phyloP scores from a whole-genome alignment of 1,140 invertebrate genomes.

The Penaeus indicus region DNA sequence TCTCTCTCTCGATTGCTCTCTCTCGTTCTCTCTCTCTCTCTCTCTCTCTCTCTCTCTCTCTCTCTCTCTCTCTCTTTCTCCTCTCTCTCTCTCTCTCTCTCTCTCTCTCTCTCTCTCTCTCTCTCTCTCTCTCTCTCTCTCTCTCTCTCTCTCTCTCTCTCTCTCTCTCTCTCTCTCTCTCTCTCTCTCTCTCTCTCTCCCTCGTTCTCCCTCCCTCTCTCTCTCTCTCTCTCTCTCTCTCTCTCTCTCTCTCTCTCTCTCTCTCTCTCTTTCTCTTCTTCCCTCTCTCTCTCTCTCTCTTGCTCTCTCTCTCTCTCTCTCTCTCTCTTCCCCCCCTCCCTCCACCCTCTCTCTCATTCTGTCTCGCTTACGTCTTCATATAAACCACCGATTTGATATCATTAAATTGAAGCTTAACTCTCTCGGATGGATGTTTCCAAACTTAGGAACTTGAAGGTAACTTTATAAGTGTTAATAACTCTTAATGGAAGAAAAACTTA shows the following conservation, averaged over 20 bases:
- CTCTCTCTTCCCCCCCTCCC: background rate
- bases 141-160: conserved; percentile 3
- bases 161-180: background rate
- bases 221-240: conserved; percentile 5
- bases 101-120: too few relatives aligned
- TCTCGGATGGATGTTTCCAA: too few relatives aligned
- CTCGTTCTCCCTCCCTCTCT: background rate
- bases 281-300: conserved; percentile 5
- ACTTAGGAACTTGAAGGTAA: too few relatives aligned
- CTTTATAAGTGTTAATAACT: too few relatives aligned
- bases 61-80: too few relatives aligned
- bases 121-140: background rate
- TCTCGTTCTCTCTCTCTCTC: too few relatives aligned
- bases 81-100: too few relatives aligned
- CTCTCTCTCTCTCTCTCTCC: background rate
- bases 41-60: too few relatives aligned
- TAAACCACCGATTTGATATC: background rate
- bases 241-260: conserved; percentile 14
- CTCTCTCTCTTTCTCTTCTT: background rate
- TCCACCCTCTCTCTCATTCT: background rate
- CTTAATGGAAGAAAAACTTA: too few relatives aligned
- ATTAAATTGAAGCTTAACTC: too few relatives aligned
- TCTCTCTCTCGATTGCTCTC: too few relatives aligned
- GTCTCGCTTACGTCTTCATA: background rate
- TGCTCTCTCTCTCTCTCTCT: background rate